Percentiles rank a stretch among this genome's conserved stretches.
Evolutionary conservation across 2,888 invertebrate genomes (phyloP).

Genomic region (Amblyteles armatorius): DNA sequence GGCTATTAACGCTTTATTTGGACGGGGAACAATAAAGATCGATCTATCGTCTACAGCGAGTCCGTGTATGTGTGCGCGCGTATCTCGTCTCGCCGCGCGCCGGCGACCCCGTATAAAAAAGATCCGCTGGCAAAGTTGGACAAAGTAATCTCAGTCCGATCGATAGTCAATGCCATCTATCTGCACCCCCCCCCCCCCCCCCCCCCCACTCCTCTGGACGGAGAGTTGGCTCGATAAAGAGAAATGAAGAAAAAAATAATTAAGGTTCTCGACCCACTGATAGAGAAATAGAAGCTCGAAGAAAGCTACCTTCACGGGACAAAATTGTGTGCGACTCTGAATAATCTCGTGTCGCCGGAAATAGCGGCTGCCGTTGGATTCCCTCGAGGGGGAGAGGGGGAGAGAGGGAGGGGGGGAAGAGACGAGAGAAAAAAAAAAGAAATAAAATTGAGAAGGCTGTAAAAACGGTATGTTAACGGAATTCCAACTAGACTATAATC

Average conservation of each 20-base stretch:
- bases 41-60: constrained; percentile 67
- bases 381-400: not conserved
- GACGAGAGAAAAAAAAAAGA: constrained; percentile 6
- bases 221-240: no score
- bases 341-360: constrained; percentile 35
- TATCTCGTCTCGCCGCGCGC: constrained; percentile 25
- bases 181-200: no score
- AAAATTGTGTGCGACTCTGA: constrained; percentile 27
- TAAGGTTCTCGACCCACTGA: constrained; percentile 21
- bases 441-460: constrained; percentile 4
- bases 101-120: constrained; percentile 25
- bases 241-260: no score
- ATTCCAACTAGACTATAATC: constrained; percentile 59
- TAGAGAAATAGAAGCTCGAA: not conserved
- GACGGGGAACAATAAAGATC: constrained; percentile 69
- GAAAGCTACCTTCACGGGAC: constrained; percentile 8
- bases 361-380: constrained; percentile 11
- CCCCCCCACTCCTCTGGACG: no score
- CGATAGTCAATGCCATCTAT: constrained; percentile 49
- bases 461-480: constrained; percentile 39
- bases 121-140: constrained; percentile 32
- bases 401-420: not conserved
- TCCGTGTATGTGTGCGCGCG: constrained; percentile 44
- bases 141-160: constrained; percentile 61
- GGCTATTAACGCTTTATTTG: constrained; percentile 71